Conservation (phyloP, 2,113 vertebrate species). For the Hassar affinis region DNA sequence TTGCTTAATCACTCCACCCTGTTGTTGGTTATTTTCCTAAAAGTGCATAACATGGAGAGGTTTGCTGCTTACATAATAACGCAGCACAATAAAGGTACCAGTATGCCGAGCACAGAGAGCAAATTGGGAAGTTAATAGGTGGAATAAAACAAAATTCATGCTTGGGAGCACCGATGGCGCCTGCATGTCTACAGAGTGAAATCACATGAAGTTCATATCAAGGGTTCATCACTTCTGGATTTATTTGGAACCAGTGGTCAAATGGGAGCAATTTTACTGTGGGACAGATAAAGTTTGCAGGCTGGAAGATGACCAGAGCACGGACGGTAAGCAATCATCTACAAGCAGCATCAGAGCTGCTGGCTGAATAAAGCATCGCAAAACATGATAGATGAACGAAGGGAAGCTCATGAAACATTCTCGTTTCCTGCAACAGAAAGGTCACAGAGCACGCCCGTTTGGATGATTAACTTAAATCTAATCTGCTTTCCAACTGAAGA, state of each 20-base stretch:
- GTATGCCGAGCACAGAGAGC: neutral
- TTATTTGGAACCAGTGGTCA: constrained; percentile 25
- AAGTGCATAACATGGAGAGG: neutral
- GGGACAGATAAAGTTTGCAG: neutral
- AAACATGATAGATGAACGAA: too few relatives aligned
- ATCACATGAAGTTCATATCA: constrained; percentile 50
- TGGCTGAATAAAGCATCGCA: neutral
- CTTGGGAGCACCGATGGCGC: constrained; percentile 23
- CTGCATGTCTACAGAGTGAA: constrained; percentile 39
- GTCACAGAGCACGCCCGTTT: neutral
- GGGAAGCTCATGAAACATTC: neutral
- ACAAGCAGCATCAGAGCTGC: neutral
- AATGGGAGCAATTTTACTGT: neutral
- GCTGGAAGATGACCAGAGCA: neutral
- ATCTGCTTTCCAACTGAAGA: neutral
- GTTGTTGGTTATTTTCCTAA: neutral
- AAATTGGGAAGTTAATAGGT: constrained; percentile 5
- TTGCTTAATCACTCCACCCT: neutral
- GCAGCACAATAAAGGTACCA: neutral
- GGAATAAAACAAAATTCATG: constrained; percentile 29
- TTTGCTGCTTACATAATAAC: neutral
- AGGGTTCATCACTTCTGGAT: constrained; percentile 25
- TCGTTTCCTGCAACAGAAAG: neutral
- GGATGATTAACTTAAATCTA: neutral
- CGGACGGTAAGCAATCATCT: neutral